These are phyloP conservation scores for Melangyna quadrimaculata DNA, from an alignment of 2,888 invertebrate species.

Conservation along the genomic window DNA sequence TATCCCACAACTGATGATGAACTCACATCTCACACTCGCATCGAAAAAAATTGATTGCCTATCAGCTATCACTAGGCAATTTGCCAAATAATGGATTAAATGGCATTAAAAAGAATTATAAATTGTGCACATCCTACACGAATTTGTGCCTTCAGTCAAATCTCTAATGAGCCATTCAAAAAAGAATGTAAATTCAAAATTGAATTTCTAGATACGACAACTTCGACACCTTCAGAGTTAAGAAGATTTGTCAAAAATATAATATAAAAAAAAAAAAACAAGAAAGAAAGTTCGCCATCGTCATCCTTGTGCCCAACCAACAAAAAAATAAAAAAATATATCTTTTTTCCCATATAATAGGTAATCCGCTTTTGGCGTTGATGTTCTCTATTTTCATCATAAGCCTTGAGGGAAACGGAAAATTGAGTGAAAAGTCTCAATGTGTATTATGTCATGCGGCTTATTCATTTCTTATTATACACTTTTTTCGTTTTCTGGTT, in stretches of 20 bases:
- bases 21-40: neutral
- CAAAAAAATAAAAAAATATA: neutral
- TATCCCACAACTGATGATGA: neutral
- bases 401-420: conserved; percentile 8
- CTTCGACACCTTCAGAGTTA: neutral
- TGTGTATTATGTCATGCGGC: conserved; percentile 29
- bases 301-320: neutral
- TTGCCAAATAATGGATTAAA: conserved; percentile 57
- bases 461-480: conserved; percentile 58
- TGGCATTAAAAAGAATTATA: conserved; percentile 29
- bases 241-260: conserved; percentile 21
- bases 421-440: conserved; percentile 45
- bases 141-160: neutral
- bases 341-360: conserved; percentile 1
- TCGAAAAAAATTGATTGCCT: conserved; percentile 45
- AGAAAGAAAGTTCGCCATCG: neutral
- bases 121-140: conserved; percentile 19
- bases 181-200: conserved; percentile 29
- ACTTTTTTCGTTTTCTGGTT: neutral
- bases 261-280: no score
- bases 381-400: conserved; percentile 9
- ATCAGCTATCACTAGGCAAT: conserved; percentile 38
- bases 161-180: conserved; percentile 57
- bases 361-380: conserved; percentile 26
- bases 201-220: conserved; percentile 30